A percentile compares a stretch with the other conserved stretches of the same genome.
These are phyloP conservation scores for Mycteria americana DNA, from an alignment of 2,797 vertebrate species.

Conservation along the genomic window DNA sequence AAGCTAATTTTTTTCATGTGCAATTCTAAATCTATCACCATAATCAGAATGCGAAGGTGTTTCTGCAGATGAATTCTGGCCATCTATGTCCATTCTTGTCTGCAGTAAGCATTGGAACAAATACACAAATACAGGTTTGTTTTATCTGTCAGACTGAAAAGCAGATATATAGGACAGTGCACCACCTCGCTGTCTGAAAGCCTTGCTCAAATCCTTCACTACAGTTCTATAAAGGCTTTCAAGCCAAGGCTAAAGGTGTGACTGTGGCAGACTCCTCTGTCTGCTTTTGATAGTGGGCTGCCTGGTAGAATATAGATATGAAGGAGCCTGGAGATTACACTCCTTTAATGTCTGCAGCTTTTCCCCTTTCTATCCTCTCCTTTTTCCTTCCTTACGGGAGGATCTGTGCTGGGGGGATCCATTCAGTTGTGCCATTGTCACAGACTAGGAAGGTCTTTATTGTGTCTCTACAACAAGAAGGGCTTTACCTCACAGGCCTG, in stretches of 20 bases:
- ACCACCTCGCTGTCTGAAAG: constrained; percentile 1
- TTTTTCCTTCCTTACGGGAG: neutral
- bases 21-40: neutral
- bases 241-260: constrained; percentile 15
- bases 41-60: constrained; percentile 5
- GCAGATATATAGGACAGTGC: neutral
- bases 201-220: neutral
- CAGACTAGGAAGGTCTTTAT: neutral
- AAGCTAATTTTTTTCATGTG: neutral
- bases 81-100: neutral
- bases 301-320: neutral
- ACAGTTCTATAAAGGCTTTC: constrained; percentile 36
- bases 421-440: neutral
- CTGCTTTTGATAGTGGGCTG: neutral
- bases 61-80: constrained; percentile 6
- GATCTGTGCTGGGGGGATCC: neutral
- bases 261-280: neutral
- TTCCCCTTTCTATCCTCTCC: neutral
- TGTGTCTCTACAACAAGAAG: neutral
- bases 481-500: neutral
- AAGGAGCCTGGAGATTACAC: neutral
- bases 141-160: constrained; percentile 30
- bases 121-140: neutral
- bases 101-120: neutral
- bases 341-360: neutral